phyloP scores from a whole-genome alignment of 2,797 vertebrate genomes.

The Jordanella pulchra region DNA sequence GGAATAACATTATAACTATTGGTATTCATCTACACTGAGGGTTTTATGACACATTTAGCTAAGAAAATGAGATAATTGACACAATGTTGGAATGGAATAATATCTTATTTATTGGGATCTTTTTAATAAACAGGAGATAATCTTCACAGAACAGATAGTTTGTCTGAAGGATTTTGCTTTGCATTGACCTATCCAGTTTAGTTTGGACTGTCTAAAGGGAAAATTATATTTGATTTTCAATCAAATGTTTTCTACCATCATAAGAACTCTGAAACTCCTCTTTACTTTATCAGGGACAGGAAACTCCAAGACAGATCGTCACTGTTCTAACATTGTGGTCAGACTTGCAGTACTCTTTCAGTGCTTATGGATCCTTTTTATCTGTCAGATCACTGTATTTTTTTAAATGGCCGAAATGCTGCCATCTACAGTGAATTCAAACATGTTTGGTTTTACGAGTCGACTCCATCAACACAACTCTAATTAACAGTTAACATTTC shows the following conservation, averaged over 20 bases:
- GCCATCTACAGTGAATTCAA: not conserved
- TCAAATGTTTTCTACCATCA: not conserved
- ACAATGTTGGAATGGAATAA: not conserved
- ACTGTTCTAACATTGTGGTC: not conserved
- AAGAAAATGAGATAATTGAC: not conserved
- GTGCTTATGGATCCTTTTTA: not conserved
- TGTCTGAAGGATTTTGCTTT: not conserved
- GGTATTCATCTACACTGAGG: not conserved
- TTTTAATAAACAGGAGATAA: not conserved
- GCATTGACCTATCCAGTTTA: not conserved
- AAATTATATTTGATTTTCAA: not conserved
- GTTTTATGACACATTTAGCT: not conserved
- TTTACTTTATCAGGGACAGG: not conserved
- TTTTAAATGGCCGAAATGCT: not conserved
- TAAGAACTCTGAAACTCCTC: not conserved
- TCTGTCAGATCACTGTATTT: not conserved
- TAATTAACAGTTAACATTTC: too few relatives aligned
- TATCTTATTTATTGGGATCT: not conserved
- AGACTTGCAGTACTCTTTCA: not conserved
- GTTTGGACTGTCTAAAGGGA: not conserved
- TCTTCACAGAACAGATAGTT: not conserved
- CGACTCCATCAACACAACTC: too few relatives aligned
- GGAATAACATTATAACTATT: constrained; percentile 24
- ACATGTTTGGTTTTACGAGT: not conserved
- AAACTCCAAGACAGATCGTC: not conserved